phyloP scores from a whole-genome alignment of 2,113 vertebrate genomes.

The Pelecanus crispus region DNA sequence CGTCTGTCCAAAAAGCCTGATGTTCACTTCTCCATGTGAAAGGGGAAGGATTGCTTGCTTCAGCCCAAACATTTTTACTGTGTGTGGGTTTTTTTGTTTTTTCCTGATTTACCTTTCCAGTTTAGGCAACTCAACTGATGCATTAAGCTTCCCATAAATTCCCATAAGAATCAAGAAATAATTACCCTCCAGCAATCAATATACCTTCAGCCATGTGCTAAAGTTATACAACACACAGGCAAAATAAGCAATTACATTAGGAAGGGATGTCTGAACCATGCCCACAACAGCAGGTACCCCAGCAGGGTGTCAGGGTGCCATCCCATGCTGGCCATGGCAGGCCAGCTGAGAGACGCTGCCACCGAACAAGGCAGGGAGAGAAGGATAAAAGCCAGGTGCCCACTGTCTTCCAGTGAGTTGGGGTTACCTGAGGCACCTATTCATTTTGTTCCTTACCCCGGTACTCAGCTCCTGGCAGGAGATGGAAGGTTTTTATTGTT shows the following conservation, averaged over 20 bases:
- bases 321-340: background rate
- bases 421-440: background rate
- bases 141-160: background rate
- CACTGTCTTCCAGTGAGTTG: background rate
- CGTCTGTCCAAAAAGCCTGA: background rate
- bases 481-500: background rate
- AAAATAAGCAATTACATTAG: background rate
- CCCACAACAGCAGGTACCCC: background rate
- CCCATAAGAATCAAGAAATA: background rate
- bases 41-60: background rate
- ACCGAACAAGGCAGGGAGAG: background rate
- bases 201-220: background rate
- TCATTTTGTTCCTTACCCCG: background rate
- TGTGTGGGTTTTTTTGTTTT: background rate
- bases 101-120: background rate
- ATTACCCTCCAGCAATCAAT: background rate
- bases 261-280: background rate
- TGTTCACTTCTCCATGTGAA: background rate
- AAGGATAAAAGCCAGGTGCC: background rate
- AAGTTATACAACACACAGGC: background rate
- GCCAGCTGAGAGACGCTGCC: background rate
- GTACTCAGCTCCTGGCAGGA: background rate
- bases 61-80: background rate
- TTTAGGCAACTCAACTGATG: background rate
- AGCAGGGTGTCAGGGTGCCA: background rate